Percentiles rank a stretch among this genome's conserved stretches.
Conservation (phyloP, 2,888 invertebrate species). For the Mythimna albipuncta region DNA sequence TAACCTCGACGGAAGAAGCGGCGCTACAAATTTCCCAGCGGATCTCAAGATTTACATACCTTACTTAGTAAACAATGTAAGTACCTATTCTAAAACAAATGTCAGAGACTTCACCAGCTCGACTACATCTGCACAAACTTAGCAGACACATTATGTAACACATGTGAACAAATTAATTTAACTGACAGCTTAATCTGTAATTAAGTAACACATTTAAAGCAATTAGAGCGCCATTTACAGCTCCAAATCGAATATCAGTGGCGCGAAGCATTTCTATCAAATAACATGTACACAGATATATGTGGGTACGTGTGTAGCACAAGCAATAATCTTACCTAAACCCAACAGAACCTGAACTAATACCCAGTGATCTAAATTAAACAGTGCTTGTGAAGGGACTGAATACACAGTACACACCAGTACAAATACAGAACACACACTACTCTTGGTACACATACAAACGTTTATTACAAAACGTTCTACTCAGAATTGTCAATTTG, state of each 20-base stretch:
- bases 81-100: conserved; percentile 7
- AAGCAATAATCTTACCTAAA: conserved; percentile 57
- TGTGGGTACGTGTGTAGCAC: conserved; percentile 30
- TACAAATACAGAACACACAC: conserved; percentile 10
- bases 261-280: conserved; percentile 29
- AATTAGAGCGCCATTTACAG: conserved; percentile 35
- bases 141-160: conserved; percentile 1
- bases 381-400: conserved; percentile 44
- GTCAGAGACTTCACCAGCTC: background rate
- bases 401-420: conserved; percentile 12
- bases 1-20: conserved; percentile 11
- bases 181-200: conserved; percentile 27
- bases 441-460: background rate
- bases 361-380: conserved; percentile 70
- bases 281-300: conserved; percentile 20
- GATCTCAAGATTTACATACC: conserved; percentile 40
- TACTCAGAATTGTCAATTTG: conserved; percentile 35
- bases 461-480: conserved; percentile 22
- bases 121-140: conserved; percentile 1
- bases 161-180: conserved; percentile 28
- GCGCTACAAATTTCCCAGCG: conserved; percentile 30
- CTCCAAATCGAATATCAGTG: conserved; percentile 30
- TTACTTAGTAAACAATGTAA: conserved; percentile 26
- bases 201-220: conserved; percentile 31
- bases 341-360: conserved; percentile 62